phyloP scores from a whole-genome alignment of 2,888 invertebrate species.

The Craniophora ligustri region DNA sequence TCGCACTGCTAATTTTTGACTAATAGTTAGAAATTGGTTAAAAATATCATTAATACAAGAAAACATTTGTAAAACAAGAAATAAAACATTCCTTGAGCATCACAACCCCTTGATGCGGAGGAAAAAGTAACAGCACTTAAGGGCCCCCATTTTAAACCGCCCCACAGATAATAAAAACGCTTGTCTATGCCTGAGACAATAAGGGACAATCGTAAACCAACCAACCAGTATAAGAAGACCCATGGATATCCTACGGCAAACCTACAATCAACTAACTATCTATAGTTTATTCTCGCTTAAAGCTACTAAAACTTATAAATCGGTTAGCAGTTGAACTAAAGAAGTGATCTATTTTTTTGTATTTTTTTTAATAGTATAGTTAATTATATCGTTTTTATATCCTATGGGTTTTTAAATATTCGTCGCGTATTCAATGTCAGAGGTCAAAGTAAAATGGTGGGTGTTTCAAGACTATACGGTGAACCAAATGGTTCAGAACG shows the following conservation, averaged over 20 bases:
- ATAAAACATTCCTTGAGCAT: conserved; percentile 59
- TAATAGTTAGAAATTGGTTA: no score
- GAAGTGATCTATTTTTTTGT: no score
- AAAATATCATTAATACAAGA: conserved; percentile 12
- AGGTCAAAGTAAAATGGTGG: conserved; percentile 62
- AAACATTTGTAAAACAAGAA: conserved; percentile 53
- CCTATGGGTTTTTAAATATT: rapidly evolving
- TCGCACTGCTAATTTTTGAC: no score
- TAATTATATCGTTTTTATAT: no score
- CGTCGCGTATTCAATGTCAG: conserved; percentile 23
- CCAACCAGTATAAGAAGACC: conserved; percentile 61
- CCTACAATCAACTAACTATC: no score
- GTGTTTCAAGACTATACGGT: conserved; percentile 70
- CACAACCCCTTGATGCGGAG: conserved; percentile 69
- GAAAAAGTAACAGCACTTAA: conserved; percentile 80
- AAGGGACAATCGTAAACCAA: conserved; percentile 77
- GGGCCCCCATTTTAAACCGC: conserved; percentile 80
- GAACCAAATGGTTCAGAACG: conserved; percentile 81
- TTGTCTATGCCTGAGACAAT: conserved; percentile 85
- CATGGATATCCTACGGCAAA: conserved; percentile 10
- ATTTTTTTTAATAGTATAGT: no score
- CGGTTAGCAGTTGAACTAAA: no score
- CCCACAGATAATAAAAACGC: conserved; percentile 87
- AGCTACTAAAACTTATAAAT: no score
- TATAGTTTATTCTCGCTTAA: no score